Conservation (phyloP, 2,113 vertebrate species). For the Falcunculus frontatus region DNA sequence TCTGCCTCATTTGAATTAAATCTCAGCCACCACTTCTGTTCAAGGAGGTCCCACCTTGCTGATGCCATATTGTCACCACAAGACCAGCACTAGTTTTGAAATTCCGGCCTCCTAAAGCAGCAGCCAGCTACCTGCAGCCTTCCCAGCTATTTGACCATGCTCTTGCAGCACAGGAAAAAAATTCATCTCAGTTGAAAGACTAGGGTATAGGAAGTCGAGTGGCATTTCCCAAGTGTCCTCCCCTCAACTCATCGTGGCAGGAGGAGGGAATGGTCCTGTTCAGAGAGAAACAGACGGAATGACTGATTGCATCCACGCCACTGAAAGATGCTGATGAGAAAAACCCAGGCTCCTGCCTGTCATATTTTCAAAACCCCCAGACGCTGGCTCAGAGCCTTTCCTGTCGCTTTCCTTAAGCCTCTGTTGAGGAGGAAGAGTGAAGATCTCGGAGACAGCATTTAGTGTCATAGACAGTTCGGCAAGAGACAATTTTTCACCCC, state of each 20-base stretch:
- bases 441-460: slow-evolving; percentile 55
- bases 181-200: not conserved
- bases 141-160: not conserved
- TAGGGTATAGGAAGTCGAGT: not conserved
- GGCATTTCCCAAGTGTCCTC: not conserved
- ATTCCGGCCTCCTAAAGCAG: not conserved
- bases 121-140: not conserved
- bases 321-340: slow-evolving; percentile 55
- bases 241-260: not conserved
- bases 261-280: not conserved
- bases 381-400: slow-evolving; percentile 23
- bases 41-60: not conserved
- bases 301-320: slow-evolving; percentile 52
- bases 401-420: slow-evolving; percentile 62
- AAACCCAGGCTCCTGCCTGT: slow-evolving; percentile 45
- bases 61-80: not conserved
- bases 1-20: not conserved
- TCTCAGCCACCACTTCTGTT: not conserved
- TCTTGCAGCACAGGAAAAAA: not conserved
- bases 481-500: slow-evolving; percentile 47
- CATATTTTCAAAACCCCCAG: slow-evolving; percentile 58
- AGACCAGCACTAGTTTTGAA: not conserved
- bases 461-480: slow-evolving; percentile 52
- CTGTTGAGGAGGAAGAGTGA: slow-evolving; percentile 59
- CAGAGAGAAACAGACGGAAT: not conserved